Conservation (phyloP, 2,113 vertebrate species). For the Etheostoma spectabile region DNA sequence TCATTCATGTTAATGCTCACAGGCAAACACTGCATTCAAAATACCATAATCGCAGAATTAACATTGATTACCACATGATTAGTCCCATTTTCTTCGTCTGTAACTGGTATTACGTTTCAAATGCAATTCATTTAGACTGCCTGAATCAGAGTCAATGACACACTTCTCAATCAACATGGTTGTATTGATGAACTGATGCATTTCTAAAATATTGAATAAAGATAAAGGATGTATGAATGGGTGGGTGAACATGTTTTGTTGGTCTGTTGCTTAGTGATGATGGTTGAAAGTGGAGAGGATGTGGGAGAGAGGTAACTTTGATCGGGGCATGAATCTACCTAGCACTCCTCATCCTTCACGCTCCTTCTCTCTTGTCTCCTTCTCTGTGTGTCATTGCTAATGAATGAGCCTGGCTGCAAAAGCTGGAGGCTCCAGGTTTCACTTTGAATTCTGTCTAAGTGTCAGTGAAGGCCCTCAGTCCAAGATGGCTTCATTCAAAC, state of each 20-base stretch:
- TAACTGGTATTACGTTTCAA: background rate
- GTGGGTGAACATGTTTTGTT: background rate
- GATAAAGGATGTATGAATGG: slow-evolving; percentile 12
- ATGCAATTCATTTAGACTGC: background rate
- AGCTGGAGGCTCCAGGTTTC: slow-evolving; percentile 27
- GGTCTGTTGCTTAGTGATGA: slow-evolving; percentile 24
- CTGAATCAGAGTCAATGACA: background rate
- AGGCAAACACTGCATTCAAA: slow-evolving; percentile 36
- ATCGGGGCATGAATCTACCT: slow-evolving; percentile 21
- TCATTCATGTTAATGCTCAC: slow-evolving; percentile 59
- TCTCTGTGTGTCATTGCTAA: slow-evolving; percentile 13
- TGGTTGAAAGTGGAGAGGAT: slow-evolving; percentile 4
- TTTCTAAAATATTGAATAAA: background rate
- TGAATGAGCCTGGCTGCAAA: slow-evolving; percentile 41
- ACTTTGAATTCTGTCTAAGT: slow-evolving; percentile 15
- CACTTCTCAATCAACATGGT: slow-evolving; percentile 5
- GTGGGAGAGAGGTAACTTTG: slow-evolving; percentile 33
- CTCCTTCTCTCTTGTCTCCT: background rate
- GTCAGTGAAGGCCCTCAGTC: slow-evolving; percentile 3
- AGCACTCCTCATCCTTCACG: slow-evolving; percentile 20
- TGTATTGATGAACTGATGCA: background rate
- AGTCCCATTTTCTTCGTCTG: slow-evolving; percentile 7
- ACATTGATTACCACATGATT: slow-evolving; percentile 49
- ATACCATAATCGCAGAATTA: slow-evolving; percentile 31
- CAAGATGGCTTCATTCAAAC: slow-evolving; percentile 29